Percentiles rank a stretch among this genome's conserved stretches.
Evolutionary conservation across 2,797 vertebrate species (phyloP).

Genomic region (Epinephelus awoara): DNA sequence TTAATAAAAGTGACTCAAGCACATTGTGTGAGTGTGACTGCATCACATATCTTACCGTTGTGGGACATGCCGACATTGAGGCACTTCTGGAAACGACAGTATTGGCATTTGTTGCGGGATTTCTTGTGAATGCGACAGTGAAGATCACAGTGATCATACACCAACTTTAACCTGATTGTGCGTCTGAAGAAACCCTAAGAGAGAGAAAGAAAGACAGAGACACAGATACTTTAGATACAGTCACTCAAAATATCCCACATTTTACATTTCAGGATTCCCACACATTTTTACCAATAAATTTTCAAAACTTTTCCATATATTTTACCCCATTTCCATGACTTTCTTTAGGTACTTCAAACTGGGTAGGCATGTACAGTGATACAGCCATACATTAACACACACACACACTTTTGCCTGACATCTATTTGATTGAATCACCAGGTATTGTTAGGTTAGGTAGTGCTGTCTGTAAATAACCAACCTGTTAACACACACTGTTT

Average conservation of each 20-base stretch:
- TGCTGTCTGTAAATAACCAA: too few relatives aligned
- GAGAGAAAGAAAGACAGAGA: constrained; percentile 20
- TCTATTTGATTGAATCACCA: too few relatives aligned
- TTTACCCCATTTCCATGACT: too few relatives aligned
- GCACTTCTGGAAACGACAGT: constrained; percentile 99
- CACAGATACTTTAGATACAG: not conserved
- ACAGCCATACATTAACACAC: too few relatives aligned
- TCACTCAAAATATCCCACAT: not conserved
- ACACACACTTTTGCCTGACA: too few relatives aligned
- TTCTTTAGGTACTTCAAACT: too few relatives aligned
- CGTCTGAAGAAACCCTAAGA: constrained; percentile 96
- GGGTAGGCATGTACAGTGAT: too few relatives aligned
- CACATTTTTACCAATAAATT: too few relatives aligned
- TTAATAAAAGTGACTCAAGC: not conserved
- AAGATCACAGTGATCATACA: constrained; percentile 97
- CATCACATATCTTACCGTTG: constrained; percentile 89
- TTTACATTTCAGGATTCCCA: too few relatives aligned
- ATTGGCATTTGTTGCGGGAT: constrained; percentile 99
- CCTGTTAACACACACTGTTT: too few relatives aligned
- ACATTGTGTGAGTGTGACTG: not conserved
- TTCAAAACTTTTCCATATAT: too few relatives aligned
- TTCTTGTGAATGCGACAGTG: constrained; percentile 99
- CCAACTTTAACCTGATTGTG: constrained; percentile 97
- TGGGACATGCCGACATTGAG: constrained; percentile 99
- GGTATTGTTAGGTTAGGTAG: too few relatives aligned